Evolutionary conservation across 2,797 vertebrate species (phyloP).

Genomic region (Passerculus sandwichensis): DNA sequence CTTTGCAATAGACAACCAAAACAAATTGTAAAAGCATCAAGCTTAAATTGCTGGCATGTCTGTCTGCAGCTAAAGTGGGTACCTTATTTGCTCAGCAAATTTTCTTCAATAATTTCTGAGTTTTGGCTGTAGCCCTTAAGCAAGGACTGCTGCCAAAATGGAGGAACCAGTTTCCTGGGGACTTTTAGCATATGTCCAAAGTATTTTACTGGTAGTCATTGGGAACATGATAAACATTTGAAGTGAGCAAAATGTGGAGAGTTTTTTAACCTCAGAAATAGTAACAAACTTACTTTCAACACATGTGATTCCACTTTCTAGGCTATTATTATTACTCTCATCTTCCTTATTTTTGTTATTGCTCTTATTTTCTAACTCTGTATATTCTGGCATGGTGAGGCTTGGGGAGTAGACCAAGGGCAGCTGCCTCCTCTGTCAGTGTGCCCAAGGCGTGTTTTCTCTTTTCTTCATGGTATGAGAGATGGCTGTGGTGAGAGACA

Average conservation of each 20-base stretch:
- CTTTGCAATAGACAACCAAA: neutral
- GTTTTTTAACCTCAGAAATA: neutral
- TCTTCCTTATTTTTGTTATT: neutral
- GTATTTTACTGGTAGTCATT: slow-evolving; percentile 78
- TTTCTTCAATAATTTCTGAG: neutral
- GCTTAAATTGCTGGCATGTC: neutral
- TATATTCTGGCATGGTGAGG: slow-evolving; percentile 75
- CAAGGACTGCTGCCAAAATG: slow-evolving; percentile 81
- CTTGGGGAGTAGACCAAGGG: slow-evolving; percentile 77
- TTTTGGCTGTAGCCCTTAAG: slow-evolving; percentile 57
- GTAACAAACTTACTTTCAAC: neutral
- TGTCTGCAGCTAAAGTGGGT: neutral
- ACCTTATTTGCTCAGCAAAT: neutral
- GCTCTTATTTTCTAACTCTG: neutral
- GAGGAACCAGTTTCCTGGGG: slow-evolving; percentile 80
- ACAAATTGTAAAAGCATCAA: neutral
- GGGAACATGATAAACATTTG: slow-evolving; percentile 75
- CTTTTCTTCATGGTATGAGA: slow-evolving; percentile 76
- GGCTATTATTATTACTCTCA: neutral
- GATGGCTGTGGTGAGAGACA: slow-evolving; percentile 74
- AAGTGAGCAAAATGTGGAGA: slow-evolving; percentile 34
- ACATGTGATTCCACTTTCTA: neutral
- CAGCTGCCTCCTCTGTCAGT: slow-evolving; percentile 78
- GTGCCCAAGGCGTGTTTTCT: slow-evolving; percentile 75
- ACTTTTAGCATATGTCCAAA: slow-evolving; percentile 78